phyloP scores from a whole-genome alignment of 2,888 invertebrate genomes.

The Lacanobia oleracea region DNA sequence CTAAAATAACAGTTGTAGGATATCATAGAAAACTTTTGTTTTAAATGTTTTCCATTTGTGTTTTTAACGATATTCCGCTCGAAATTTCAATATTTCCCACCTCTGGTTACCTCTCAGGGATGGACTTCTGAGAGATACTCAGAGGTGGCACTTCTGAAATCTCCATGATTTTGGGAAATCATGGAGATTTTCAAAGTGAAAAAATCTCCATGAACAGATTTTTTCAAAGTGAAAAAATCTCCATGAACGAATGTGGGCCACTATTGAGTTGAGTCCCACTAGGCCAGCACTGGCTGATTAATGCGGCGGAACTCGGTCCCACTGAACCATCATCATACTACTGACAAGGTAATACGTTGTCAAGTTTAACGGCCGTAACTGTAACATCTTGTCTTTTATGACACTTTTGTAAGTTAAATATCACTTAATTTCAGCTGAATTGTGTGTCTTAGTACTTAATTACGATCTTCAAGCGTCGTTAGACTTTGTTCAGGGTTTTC shows the following conservation, averaged over 20 bases:
- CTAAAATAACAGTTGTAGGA: slow-evolving; percentile 3
- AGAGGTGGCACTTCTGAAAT: too few relatives aligned
- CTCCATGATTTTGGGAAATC: too few relatives aligned
- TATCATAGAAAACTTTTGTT: not conserved
- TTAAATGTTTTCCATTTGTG: slow-evolving; percentile 7
- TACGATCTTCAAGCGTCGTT: slow-evolving; percentile 14
- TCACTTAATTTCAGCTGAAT: not conserved
- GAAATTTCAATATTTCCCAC: slow-evolving; percentile 1
- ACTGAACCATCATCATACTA: not conserved
- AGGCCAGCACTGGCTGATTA: not conserved
- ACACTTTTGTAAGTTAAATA: not conserved
- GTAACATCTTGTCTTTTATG: not conserved
- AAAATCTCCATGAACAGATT: too few relatives aligned
- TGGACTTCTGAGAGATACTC: too few relatives aligned
- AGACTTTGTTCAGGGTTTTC: slow-evolving; percentile 13
- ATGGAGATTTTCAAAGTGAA: too few relatives aligned
- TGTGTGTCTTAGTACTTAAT: slow-evolving; percentile 33
- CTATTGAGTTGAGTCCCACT: not conserved
- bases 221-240: too few relatives aligned
- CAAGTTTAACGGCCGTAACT: not conserved
- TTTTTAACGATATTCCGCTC: not conserved
- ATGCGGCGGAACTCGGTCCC: not conserved
- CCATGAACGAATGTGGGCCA: not conserved
- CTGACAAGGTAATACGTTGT: not conserved
- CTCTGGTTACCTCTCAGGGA: too few relatives aligned